These are phyloP conservation scores for Labia minor DNA, from an alignment of 2,888 invertebrate species.

Conservation along the genomic window DNA sequence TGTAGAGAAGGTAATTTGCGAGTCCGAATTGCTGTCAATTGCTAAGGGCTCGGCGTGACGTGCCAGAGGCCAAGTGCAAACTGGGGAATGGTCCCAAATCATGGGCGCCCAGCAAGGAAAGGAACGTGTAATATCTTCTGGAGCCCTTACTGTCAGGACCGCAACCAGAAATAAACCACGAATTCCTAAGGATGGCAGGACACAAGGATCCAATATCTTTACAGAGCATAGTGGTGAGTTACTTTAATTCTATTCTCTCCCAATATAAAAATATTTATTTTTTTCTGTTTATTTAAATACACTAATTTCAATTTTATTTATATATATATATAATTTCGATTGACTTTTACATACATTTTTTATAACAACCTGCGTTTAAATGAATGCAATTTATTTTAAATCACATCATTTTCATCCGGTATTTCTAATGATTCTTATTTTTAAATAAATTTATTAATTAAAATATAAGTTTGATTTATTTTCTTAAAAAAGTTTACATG, in stretches of 20 bases:
- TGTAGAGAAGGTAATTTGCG: slow-evolving; percentile 21
- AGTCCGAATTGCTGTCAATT: slow-evolving; percentile 17
- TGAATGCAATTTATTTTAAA: too few species aligned
- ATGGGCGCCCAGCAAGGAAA: slow-evolving; percentile 94
- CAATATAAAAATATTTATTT: too few species aligned
- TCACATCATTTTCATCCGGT: too few species aligned
- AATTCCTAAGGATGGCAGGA: slow-evolving; percentile 69
- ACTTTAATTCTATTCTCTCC: background rate
- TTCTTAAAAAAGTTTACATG: too few species aligned
- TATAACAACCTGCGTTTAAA: too few species aligned
- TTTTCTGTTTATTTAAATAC: too few species aligned
- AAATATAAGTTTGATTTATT: too few species aligned
- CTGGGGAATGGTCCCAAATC: slow-evolving; percentile 37
- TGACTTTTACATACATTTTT: too few species aligned
- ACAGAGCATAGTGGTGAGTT: slow-evolving; percentile 87
- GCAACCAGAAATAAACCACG: slow-evolving; percentile 52
- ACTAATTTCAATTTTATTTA: too few species aligned
- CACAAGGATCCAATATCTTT: slow-evolving; percentile 81
- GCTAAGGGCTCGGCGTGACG: slow-evolving; percentile 30
- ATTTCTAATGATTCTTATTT: too few species aligned
- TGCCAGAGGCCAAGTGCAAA: slow-evolving; percentile 27
- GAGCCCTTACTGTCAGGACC: slow-evolving; percentile 38
- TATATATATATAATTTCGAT: too few species aligned
- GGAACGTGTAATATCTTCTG: slow-evolving; percentile 67
- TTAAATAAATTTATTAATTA: too few species aligned